A percentile compares a stretch with the other conserved stretches of the same genome.
Evolutionary conservation across 1,140 invertebrate species (phyloP).

Genomic region (Steinernema khuongi): DNA sequence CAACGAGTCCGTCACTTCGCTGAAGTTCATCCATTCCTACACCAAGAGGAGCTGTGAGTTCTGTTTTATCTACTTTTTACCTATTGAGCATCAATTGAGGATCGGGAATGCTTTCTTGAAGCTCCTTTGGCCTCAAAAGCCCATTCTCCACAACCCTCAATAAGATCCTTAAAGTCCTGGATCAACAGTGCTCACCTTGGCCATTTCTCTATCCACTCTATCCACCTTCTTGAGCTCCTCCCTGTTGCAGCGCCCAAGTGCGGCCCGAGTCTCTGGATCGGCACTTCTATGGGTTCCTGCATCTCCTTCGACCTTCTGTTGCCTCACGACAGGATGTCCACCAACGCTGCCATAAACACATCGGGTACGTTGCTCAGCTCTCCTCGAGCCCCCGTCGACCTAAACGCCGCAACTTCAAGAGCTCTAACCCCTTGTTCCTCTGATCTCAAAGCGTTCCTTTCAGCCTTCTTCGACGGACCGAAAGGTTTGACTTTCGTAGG

Average conservation of each 20-base stretch:
- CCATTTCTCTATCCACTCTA: neutral
- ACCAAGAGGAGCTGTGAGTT: slow-evolving; percentile 49
- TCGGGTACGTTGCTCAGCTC: slow-evolving; percentile 27
- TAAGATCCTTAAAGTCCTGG: too few species aligned
- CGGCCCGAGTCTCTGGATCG: slow-evolving; percentile 51
- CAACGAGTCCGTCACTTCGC: slow-evolving; percentile 45
- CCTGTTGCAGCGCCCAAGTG: slow-evolving; percentile 43
- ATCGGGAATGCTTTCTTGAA: too few species aligned
- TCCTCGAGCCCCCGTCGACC: neutral
- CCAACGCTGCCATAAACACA: slow-evolving; percentile 37
- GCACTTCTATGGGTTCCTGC: slow-evolving; percentile 46
- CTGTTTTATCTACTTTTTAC: too few species aligned
- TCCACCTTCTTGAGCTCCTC: neutral
- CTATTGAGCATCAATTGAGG: too few species aligned
- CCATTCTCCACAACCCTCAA: too few species aligned
- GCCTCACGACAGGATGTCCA: slow-evolving; percentile 46
- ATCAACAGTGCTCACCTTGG: too few species aligned
- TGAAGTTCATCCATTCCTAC: slow-evolving; percentile 44
- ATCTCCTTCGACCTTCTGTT: slow-evolving; percentile 52
- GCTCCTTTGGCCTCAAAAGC: too few species aligned
- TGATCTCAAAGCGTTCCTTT: slow-evolving; percentile 1
- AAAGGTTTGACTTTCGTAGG: slow-evolving; percentile 8
- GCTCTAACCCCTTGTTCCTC: slow-evolving; percentile 11
- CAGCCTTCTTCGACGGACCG: slow-evolving; percentile 11
- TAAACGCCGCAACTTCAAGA: neutral